Conservation (phyloP, 2,797 vertebrate species). For the Crenuchus spilurus region DNA sequence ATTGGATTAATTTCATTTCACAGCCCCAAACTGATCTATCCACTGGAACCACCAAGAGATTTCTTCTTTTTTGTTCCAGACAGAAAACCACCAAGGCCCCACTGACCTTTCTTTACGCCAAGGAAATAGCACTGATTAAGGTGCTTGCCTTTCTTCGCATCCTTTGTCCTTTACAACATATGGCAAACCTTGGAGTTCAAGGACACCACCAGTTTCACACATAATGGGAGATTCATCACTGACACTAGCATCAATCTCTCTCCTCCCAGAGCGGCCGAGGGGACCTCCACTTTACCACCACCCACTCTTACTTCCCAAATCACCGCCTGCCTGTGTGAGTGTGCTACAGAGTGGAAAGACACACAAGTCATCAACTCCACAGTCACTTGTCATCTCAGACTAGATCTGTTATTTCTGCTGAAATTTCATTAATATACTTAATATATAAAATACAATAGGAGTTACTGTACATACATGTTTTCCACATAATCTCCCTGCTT, state of each 20-base stretch:
- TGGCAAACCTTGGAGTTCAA: slow-evolving; percentile 75
- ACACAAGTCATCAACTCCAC: slow-evolving; percentile 1
- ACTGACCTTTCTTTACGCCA: slow-evolving; percentile 43
- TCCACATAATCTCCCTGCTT: no score
- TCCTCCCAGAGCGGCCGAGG: slow-evolving; percentile 47
- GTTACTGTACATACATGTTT: no score
- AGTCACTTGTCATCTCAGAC: neutral
- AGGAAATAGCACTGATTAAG: slow-evolving; percentile 51
- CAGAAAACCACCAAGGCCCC: slow-evolving; percentile 24
- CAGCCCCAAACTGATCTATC: neutral
- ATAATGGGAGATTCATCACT: slow-evolving; percentile 76
- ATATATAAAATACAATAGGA: no score
- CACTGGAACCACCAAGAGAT: neutral
- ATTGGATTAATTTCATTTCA: neutral
- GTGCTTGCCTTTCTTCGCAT: slow-evolving; percentile 38
- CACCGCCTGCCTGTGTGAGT: slow-evolving; percentile 19
- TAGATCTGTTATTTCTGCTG: no score
- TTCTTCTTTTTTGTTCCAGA: slow-evolving; percentile 20
- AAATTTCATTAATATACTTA: no score
- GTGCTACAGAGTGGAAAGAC: slow-evolving; percentile 10
- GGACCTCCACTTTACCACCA: slow-evolving; percentile 24
- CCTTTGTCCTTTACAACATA: slow-evolving; percentile 69
- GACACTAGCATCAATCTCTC: slow-evolving; percentile 66
- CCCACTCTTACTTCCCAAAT: slow-evolving; percentile 24
- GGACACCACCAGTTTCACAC: slow-evolving; percentile 72